These are phyloP conservation scores for Girardinichthys multiradiatus DNA, from an alignment of 2,113 vertebrate genomes.

Conservation along the genomic window DNA sequence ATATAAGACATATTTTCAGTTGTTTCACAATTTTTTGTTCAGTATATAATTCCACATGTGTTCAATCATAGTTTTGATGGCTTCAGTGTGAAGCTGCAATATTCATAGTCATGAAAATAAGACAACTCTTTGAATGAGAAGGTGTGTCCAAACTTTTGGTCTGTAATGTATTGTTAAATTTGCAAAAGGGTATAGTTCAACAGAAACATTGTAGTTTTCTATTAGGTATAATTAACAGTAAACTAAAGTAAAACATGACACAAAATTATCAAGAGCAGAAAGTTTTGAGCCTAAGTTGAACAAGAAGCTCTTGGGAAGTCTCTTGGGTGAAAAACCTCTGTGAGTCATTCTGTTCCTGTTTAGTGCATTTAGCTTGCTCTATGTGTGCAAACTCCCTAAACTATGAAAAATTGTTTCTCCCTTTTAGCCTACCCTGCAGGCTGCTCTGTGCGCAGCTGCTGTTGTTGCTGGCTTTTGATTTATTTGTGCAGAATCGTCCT, in stretches of 20 bases:
- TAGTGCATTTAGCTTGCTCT: not conserved
- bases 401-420: not conserved
- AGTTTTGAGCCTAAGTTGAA: not conserved
- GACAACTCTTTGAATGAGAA: too few relatives aligned
- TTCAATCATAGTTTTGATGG: too few relatives aligned
- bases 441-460: slow-evolving; percentile 2
- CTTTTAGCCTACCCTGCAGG: slow-evolving; percentile 3
- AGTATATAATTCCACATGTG: too few relatives aligned
- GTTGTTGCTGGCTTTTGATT: slow-evolving; percentile 8
- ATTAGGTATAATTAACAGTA: not conserved
- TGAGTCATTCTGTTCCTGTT: slow-evolving; percentile 2
- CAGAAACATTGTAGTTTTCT: not conserved
- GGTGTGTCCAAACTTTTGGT: too few relatives aligned
- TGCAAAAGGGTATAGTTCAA: not conserved
- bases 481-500: not conserved
- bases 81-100: too few relatives aligned
- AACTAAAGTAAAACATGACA: not conserved
- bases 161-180: too few relatives aligned
- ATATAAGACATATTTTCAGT: too few relatives aligned
- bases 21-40: too few relatives aligned
- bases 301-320: not conserved
- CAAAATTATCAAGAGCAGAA: not conserved
- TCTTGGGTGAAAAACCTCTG: slow-evolving; percentile 1
- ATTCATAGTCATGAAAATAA: too few relatives aligned
- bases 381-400: slow-evolving; percentile 19